Base-by-base conservation (phyloP, 2,113 vertebrate species). In the Tachycineta bicolor region DNA sequence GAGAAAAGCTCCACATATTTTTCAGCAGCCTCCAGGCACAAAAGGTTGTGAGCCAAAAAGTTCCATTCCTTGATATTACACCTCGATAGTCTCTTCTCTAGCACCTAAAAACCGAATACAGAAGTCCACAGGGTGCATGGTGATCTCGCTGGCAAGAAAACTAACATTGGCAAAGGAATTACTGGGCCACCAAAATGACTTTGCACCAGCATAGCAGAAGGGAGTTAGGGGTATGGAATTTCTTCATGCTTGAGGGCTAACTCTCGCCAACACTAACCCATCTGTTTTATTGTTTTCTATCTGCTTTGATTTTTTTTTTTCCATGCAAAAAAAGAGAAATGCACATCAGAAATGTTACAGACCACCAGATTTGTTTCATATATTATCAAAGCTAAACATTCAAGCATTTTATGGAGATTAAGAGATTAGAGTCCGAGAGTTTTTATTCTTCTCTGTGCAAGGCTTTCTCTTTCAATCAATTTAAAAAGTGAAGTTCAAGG, bases 351-450 rank as follows among this genome's bases (percentile, higher is more conserved):
- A 93, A 94, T 81, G 60, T 68, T 90, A 95, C 0, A 1, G 94
- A 78, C 63, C 90, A 91, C 89, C 92, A 93, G 88, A 93, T 91
- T 56, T 68, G 73, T 91, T 93, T 94, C 81, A 75, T 78, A 83
- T 65, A 83, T 87, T 93, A 93, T 91, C 90, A 96, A 96, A 94
- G 84, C 69, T 89, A 82, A 96, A 95, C 41, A 58, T 78, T 93
- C 60, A 89, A 77, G 52, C 46, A 91, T 96, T 93, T 94, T 90
- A 92, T 76, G 76, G 56, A 89, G 90, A 96, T 96, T 92, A 97
- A 88, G 74, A 93, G 75, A 94, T 96, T 91, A 96, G 33, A 91
- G 78, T 86, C 89, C 18, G 2, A 89, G 90, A 75, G 63, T 14
- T 91, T 90, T 90, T 74, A 58, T 64, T 74, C 56, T 74, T 89